Percentiles rank a stretch among this genome's conserved stretches.
phyloP scores from a whole-genome alignment of 2,888 invertebrate genomes.

The Germaria angustata region DNA sequence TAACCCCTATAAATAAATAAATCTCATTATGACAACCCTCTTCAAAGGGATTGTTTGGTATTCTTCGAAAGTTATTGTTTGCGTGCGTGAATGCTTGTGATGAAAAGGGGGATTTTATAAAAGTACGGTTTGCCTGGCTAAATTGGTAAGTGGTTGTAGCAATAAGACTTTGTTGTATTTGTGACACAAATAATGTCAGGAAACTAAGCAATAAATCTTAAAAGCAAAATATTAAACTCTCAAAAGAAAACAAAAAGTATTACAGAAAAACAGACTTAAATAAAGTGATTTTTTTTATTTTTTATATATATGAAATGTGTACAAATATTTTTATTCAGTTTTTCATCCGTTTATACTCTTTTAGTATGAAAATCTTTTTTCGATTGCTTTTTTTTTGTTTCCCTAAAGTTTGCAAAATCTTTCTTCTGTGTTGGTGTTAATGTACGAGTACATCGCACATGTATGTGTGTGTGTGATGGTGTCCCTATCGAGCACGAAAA shows the following conservation, averaged over 20 bases:
- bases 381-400: too few species aligned
- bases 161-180: constrained; percentile 45
- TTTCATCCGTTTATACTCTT: background rate
- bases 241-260: background rate
- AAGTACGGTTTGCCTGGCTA: background rate
- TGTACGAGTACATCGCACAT: too few species aligned
- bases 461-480: background rate
- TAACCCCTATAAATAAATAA: constrained; percentile 55
- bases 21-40: constrained; percentile 57
- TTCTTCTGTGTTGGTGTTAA: too few species aligned
- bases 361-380: background rate
- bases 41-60: background rate
- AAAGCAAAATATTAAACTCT: constrained; percentile 2
- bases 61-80: too few species aligned
- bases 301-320: background rate
- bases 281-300: too few species aligned
- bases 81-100: background rate
- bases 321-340: background rate
- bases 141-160: constrained; percentile 20
- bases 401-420: background rate
- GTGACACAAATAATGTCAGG: constrained; percentile 43
- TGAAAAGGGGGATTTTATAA: background rate
- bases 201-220: constrained; percentile 50
- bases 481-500: background rate
- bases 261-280: background rate